These are phyloP conservation scores for Acrocephalus kingi DNA, from an alignment of 2,113 vertebrate species.

Conservation along the genomic window DNA sequence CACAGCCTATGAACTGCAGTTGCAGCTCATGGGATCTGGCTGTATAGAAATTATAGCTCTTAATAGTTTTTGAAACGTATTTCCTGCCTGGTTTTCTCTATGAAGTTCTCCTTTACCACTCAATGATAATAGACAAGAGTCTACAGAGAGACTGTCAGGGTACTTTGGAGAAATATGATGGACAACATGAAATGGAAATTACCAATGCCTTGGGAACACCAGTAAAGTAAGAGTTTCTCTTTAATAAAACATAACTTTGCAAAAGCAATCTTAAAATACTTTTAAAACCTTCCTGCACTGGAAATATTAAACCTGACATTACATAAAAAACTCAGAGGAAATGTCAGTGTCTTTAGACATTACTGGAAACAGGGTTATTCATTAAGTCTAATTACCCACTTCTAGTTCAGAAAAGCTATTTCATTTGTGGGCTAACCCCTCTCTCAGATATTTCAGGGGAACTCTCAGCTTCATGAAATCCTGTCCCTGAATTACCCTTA, in stretches of 20 bases:
- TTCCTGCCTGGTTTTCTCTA: neutral
- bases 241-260: neutral
- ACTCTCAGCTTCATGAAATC: neutral
- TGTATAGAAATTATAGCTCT: neutral
- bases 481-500: neutral
- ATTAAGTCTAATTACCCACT: neutral
- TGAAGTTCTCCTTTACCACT: neutral
- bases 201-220: neutral
- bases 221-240: neutral
- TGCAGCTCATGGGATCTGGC: neutral
- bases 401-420: neutral
- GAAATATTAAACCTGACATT: neutral
- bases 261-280: neutral
- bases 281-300: neutral
- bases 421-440: neutral
- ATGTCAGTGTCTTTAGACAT: neutral
- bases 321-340: neutral
- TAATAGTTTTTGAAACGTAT: neutral
- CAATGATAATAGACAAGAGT: neutral
- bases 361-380: neutral
- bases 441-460: neutral
- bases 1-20: neutral
- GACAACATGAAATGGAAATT: neutral
- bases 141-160: neutral
- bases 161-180: neutral